Base-by-base conservation (phyloP, 30 jellyfish, hydroid and myxozoan species). In the Pelagia noctiluca region DNA sequence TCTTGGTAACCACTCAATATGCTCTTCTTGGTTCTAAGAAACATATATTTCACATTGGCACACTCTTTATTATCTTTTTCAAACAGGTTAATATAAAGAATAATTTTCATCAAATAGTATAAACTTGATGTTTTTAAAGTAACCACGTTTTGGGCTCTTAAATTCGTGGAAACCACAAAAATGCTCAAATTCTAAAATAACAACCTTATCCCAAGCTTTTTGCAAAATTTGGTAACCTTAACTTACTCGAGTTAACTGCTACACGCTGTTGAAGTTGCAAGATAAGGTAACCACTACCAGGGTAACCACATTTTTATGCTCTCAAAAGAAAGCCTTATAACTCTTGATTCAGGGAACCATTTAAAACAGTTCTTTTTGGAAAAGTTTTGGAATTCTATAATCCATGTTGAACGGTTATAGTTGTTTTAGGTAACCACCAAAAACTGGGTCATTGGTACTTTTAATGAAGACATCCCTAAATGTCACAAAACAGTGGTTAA, bases 71-170 rank as follows among this genome's bases (percentile, higher is more conserved):
- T 42, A 42, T 42, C 57, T 42, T 42, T 42, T 42, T 42, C 57
- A 42, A 42, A 42, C 57, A 42, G 57, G 57, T 42, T 42, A 42
- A 42, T 42, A 42, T 42, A 42, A 42, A 42, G 16, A 42, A 42
- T 42, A 42, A 42, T 42, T 42, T 42, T 42, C 57, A 42, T 42
- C 57, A 42, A 42, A 42, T 42, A 42, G 57, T 42, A 42, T 16
- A 16, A 42, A 42, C 57, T 42, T 42, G 12, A 42, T 16, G 57
- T 42, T 42, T 42, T 42, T 42, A 42, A 42, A 42, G 57, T 42
- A 42, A 42, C 57, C 57, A 42, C 57, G 57, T 42, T 42, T 42
- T 42, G 57, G 57, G 57, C 57, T 42, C 57, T 42, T 42, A 42
- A 42, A 42, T 42, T 42, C 57, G 12, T 42, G 57, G 57, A 42